phyloP scores from a whole-genome alignment of 1,140 invertebrate genomes.

The Pachypeltis micranthus region DNA sequence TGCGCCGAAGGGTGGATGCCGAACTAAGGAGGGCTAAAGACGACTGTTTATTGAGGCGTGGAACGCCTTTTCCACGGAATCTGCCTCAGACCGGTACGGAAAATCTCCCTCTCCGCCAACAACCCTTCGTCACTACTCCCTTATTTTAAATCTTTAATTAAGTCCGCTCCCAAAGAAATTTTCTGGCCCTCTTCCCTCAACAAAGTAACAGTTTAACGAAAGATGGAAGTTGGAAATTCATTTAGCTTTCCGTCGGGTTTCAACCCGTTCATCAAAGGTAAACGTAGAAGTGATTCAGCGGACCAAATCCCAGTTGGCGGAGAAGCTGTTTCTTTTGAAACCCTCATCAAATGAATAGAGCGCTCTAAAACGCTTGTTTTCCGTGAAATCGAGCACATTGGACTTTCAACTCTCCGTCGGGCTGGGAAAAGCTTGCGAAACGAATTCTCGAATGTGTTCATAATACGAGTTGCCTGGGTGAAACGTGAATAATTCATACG shows the following conservation, averaged over 20 bases:
- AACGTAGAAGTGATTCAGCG: too few relatives aligned
- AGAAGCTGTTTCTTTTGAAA: too few relatives aligned
- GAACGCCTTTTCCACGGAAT: neutral
- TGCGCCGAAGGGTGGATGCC: neutral
- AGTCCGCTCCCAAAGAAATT: conserved; percentile 3
- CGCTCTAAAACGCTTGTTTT: too few relatives aligned
- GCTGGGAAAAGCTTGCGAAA: too few relatives aligned
- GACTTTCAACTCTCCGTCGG: too few relatives aligned
- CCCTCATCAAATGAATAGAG: too few relatives aligned
- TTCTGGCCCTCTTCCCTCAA: neutral
- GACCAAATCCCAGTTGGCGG: too few relatives aligned
- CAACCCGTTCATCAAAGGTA: too few relatives aligned
- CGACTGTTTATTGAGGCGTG: neutral
- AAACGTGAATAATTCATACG: too few relatives aligned
- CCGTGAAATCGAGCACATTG: too few relatives aligned
- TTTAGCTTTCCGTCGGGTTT: neutral
- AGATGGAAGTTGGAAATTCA: conserved; percentile 3
- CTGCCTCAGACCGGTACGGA: neutral
- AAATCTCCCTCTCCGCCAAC: neutral
- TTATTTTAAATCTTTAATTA: conserved; percentile 8
- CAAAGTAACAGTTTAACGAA: neutral
- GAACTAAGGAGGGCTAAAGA: neutral
- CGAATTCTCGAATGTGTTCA: too few relatives aligned
- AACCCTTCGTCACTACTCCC: neutral
- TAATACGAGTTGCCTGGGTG: too few relatives aligned